Percentiles rank a stretch among this genome's conserved stretches.
phyloP scores from a whole-genome alignment of 1,140 invertebrate genomes.

The Scylla paramamosain region DNA sequence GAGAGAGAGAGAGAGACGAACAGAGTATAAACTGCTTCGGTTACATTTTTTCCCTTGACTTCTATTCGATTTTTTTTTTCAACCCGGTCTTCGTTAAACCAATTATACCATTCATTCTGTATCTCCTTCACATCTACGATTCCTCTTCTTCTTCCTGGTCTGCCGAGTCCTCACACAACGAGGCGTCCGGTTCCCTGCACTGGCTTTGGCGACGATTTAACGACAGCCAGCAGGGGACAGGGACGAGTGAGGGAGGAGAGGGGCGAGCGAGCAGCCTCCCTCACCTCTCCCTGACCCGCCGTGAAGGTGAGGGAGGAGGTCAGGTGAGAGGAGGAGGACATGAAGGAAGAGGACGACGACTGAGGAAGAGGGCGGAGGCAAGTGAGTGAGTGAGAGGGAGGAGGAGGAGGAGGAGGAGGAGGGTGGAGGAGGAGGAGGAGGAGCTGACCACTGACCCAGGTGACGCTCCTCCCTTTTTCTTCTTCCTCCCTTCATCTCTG shows the following conservation, averaged over 20 bases:
- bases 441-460: not conserved
- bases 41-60: no score
- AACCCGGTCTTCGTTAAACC: slow-evolving; percentile 2
- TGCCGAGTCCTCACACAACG: not conserved
- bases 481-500: not conserved
- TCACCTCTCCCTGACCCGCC: not conserved
- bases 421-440: not conserved
- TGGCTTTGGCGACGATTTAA: not conserved
- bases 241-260: not conserved
- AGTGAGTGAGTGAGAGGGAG: not conserved
- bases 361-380: not conserved
- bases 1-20: not conserved
- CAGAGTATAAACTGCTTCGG: no score
- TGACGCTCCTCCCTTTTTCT: not conserved
- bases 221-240: not conserved
- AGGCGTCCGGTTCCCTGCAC: not conserved
- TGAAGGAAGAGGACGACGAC: not conserved
- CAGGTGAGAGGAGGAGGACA: not conserved
- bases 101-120: not conserved
- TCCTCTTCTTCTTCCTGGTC: not conserved
- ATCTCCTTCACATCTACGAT: not conserved
- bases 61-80: not conserved
- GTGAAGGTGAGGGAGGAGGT: not conserved
- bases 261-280: not conserved
- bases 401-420: not conserved